Conservation (phyloP, 2,113 vertebrate species). For the Recurvirostra avosetta region DNA sequence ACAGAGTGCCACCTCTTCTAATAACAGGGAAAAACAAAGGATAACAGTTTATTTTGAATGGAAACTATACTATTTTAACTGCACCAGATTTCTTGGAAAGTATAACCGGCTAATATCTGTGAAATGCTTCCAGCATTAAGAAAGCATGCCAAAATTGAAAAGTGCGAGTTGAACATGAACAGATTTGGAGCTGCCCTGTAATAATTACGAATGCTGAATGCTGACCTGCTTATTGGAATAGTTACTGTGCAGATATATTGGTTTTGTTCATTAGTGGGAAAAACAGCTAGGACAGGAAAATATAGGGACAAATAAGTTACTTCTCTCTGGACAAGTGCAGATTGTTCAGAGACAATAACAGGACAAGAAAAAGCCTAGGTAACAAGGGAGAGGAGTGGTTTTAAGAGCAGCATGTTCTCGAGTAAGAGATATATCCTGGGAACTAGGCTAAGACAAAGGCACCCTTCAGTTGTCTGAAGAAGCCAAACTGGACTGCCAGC, state of each 20-base stretch:
- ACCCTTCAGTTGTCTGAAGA: background rate
- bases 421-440: background rate
- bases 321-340: background rate
- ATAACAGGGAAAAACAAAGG: background rate
- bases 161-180: background rate
- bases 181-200: slow-evolving; percentile 1
- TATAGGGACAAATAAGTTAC: background rate
- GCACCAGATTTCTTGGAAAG: slow-evolving; percentile 49
- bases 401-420: background rate
- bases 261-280: background rate
- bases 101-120: slow-evolving; percentile 11
- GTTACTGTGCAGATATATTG: background rate
- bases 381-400: background rate
- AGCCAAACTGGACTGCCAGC: background rate
- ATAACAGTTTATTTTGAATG: background rate
- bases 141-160: slow-evolving; percentile 26
- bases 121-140: slow-evolving; percentile 35
- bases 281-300: background rate
- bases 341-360: background rate
- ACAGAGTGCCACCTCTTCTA: background rate
- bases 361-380: background rate
- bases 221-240: background rate
- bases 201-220: background rate
- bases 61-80: background rate
- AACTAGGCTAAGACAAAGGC: background rate